Base-by-base conservation (phyloP, 1,140 invertebrate species). In the Conopomorpha cramerella region DNA sequence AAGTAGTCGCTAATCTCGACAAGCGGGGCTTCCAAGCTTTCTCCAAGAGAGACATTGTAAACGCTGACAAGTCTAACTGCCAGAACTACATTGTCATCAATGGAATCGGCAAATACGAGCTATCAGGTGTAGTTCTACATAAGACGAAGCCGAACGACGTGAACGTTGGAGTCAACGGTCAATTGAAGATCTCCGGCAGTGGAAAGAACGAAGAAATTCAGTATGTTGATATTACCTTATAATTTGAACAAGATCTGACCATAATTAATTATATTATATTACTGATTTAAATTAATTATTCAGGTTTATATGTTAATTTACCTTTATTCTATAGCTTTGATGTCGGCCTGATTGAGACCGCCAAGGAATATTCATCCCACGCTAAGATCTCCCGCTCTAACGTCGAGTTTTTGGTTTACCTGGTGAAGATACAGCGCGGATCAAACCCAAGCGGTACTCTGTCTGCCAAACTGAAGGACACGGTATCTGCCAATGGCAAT, bases 41-140 rank as follows among this genome's bases (percentile, higher is more conserved):
- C 35, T 55, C 77, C 0, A 83, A 83, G 32, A 73, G 84, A 10
- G 74, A 81, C 10, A 66, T 83, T 3, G 32, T 83, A 0, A 72
- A 49, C 1, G 66, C 74, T 2, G 77, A 82, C 4, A 84, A 86
- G 49, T 84, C 80, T 15, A 86, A 86, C 40, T 80, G 84, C 25
- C 71, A 79, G 18, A 82, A 85, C 41, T 79, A 78, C 8, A 30
- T 89, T 1, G 78, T 81, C 17, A 35, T 88, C 1, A 80, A 81
- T 4, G 80, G 82, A n/a, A 78, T 83, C 8, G 82, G 80, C 16
- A 86, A 83, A 55, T 83, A 86, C 40, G 79, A 85, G 45, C 59
- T 86, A 0, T 82, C 82, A 6, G 80, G 83, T n/a, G 71, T 76
- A 0, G 61, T 86, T 0, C 58, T 64, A 0, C 79, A 84, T 45